Evolutionary conservation across 2,888 invertebrate genomes (phyloP), one percentile per base, ranked within the genome.

Genomic region (Prostheceraeus crozeri): DNA sequence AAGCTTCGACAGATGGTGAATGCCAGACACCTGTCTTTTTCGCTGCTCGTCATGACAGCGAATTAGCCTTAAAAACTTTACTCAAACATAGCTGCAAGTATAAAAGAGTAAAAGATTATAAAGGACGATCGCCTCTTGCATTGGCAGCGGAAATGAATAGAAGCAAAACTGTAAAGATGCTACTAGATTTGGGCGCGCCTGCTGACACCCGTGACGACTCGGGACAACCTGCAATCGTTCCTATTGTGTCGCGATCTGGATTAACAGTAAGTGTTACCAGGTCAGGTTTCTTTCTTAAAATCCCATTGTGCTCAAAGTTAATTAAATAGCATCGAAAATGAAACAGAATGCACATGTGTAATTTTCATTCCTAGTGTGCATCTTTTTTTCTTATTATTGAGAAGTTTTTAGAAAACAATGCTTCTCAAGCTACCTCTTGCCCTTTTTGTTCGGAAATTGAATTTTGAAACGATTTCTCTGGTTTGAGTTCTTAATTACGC

Each of bases 191-290:
- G 10, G 67, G 70, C 35, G 72, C 73, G 23, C 69, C 69, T 1
- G 71, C 69, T 3, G 69, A 68, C 3, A 66, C 70, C 3, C 60
- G 63, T 30, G 74, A 74, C 61, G 53, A 68, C 53, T 63, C 67
- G 40, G 73, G 73, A 3, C 68, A 69, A 59, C 63, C 68, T 6
- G 68, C 69, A 27, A 68, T 74, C n/a, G 68, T 70, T 3, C 72
- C 70, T 70, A 72, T 74, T 71, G 72, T 74, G 36, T 70, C 67
- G 45, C 74, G 74, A 58, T 74, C 74, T 74, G 69, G 73, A 1
- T 71, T 70, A 25, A 72, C 74, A 64, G 73, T 73, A 61, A n/a
- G n/a, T n/a, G n/a, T n/a, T n/a, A n/a, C n/a, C n/a, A n/a, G n/a
- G n/a, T n/a, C n/a, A n/a, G n/a, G n/a, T n/a, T n/a, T n/a, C n/a